phyloP scores from a whole-genome alignment of 2,888 invertebrate genomes.

The Ornithoptera alexandrae region DNA sequence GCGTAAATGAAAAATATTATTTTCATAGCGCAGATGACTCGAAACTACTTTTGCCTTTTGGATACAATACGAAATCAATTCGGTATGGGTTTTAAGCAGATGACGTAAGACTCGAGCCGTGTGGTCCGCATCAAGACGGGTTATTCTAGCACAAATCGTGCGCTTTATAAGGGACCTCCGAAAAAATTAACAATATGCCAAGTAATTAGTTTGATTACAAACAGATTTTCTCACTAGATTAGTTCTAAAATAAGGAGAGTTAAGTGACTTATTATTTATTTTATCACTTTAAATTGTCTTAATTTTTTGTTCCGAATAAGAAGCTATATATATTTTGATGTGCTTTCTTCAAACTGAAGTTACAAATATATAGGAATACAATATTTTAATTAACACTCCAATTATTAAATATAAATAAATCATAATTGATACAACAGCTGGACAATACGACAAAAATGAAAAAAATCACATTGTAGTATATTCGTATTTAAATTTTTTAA shows the following conservation, averaged over 20 bases:
- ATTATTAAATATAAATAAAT: too few relatives aligned
- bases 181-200: neutral
- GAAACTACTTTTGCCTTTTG: conserved; percentile 21
- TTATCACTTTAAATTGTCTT: too few relatives aligned
- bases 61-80: conserved; percentile 53
- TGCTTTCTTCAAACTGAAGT: too few relatives aligned
- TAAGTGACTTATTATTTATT: too few relatives aligned
- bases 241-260: neutral
- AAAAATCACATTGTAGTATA: too few relatives aligned
- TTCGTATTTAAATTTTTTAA: too few relatives aligned
- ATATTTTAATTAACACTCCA: too few relatives aligned
- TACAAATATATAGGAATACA: too few relatives aligned
- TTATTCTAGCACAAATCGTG: conserved; percentile 44
- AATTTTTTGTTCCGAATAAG: too few relatives aligned
- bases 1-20: conserved; percentile 17
- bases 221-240: neutral
- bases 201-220: neutral
- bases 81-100: conserved; percentile 46
- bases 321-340: too few relatives aligned
- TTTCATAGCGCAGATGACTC: conserved; percentile 17
- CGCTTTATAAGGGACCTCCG: conserved; percentile 4
- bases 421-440: too few relatives aligned
- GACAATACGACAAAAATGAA: too few relatives aligned
- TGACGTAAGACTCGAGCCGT: conserved; percentile 52
- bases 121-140: conserved; percentile 39